These are phyloP conservation scores for Philypnodon macrostomus DNA, from an alignment of 2,797 vertebrate genomes.

Conservation along the genomic window DNA sequence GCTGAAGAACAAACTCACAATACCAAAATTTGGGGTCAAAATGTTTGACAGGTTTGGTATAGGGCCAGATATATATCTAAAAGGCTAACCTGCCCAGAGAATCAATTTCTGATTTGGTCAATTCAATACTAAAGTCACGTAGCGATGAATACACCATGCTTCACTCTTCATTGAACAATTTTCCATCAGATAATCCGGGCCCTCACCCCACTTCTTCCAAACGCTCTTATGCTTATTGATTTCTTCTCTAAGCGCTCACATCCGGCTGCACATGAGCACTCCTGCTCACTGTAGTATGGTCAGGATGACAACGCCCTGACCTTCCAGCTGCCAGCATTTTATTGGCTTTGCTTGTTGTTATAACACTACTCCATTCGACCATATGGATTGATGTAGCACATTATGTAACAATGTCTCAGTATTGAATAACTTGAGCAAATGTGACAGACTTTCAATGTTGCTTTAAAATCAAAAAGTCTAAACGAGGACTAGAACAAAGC, in stretches of 20 bases:
- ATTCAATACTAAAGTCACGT: slow-evolving; percentile 2
- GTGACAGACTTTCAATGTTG: too few species aligned
- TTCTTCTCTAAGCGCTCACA: slow-evolving; percentile 14
- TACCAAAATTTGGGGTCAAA: too few species aligned
- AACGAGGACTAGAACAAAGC: too few species aligned
- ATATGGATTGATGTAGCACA: neutral
- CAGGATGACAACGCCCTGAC: slow-evolving; percentile 14
- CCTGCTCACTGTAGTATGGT: slow-evolving; percentile 2
- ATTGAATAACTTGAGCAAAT: too few species aligned
- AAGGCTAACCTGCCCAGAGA: too few species aligned
- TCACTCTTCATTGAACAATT: slow-evolving; percentile 1
- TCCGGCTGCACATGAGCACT: slow-evolving; percentile 11
- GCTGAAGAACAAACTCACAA: too few species aligned
- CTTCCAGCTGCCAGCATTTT: slow-evolving; percentile 4
- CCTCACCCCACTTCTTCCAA: slow-evolving; percentile 1
- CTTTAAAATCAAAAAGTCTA: too few species aligned
- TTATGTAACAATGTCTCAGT: slow-evolving; percentile 1
- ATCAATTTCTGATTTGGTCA: neutral
- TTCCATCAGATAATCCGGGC: slow-evolving; percentile 2
- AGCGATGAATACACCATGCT: slow-evolving; percentile 23
- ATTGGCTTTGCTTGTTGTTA: slow-evolving; percentile 2
- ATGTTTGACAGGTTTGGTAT: neutral
- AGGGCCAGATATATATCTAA: neutral
- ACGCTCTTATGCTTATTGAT: slow-evolving; percentile 29
- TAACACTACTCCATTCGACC: neutral